Base-by-base conservation (phyloP, 2,113 vertebrate species). In the Oncorhynchus kisutch region DNA sequence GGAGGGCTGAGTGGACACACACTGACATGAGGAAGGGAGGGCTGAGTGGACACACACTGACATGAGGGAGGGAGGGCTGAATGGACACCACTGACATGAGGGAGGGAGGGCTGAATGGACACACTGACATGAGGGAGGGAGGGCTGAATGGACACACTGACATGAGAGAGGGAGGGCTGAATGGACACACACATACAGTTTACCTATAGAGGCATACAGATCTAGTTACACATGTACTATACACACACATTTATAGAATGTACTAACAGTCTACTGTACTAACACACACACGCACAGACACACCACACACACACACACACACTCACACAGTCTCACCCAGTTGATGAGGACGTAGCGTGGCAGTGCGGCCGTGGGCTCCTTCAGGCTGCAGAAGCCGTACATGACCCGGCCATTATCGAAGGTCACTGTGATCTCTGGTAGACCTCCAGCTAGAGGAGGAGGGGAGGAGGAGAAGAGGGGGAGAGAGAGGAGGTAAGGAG, bases 381-480 rank as follows among this genome's bases (percentile, higher is more conserved):
- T 99, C 91, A 99, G 93, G 25, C 97, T 97, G 94, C 97, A 99
- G 94, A 99, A 99, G 85, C 97, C 97, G 5, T 99, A 99, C 97
- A 99, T 99, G 93, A 99, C 96, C 88, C 94, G 91, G 92, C 94
- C 92, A 86, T 90, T 96, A 92, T 98, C 97, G 72, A 99, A 98
- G 88, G 93, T 95, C 77, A 94, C 90, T 0, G 96, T 94, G 78
- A 99, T 96, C 86, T 96, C 97, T 81, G 95, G 90, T 86, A 99
- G 92, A 57, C 97, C 97, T 34, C 96, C 97, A 24, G 94, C 97
- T 98, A 89, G 64, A 22, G 77, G 72, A 87, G 62, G 34, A 67
- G 29, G 3, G 67, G n/a, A 18, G 5, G 5, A 18, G 20, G 34
- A 7, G 31, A 7, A 7, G 7, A 20, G 29, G 34, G 0, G 67